These are phyloP conservation scores for Cepaea hortensis DNA, from an alignment of 2,888 invertebrate genomes.

Conservation along the genomic window DNA sequence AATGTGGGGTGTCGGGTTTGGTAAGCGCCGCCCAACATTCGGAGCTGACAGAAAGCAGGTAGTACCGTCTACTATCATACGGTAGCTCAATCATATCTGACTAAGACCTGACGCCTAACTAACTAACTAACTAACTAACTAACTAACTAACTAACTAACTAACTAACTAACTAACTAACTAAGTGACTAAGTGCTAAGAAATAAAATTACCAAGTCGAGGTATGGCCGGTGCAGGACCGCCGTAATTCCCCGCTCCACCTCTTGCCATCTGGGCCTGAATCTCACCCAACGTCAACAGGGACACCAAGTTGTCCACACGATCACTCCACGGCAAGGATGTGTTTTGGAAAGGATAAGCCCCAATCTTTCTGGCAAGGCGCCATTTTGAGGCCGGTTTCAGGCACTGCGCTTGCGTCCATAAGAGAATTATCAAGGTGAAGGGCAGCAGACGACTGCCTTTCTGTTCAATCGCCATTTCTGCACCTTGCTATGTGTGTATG, in stretches of 20 bases:
- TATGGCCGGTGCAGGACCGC: slow-evolving; percentile 34
- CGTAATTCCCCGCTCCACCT: slow-evolving; percentile 45
- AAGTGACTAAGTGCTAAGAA: no score
- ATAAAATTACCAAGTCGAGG: slow-evolving; percentile 11
- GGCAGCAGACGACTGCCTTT: neutral
- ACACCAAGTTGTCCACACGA: slow-evolving; percentile 47
- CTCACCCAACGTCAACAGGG: slow-evolving; percentile 43
- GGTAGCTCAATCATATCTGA: no score
- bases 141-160: no score
- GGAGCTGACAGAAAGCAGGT: no score
- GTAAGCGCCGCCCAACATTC: no score
- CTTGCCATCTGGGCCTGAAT: slow-evolving; percentile 49
- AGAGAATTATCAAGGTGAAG: neutral
- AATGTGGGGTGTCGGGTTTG: no score
- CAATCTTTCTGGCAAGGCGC: neutral
- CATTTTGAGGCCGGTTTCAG: no score
- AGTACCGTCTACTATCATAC: no score
- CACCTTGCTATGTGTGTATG: no score
- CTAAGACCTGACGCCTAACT: no score
- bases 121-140: no score
- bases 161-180: no score
- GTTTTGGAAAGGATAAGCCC: slow-evolving; percentile 38
- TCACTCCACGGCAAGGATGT: slow-evolving; percentile 41
- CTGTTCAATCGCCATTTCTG: neutral
- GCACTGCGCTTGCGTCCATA: neutral